A percentile compares a stretch with the other conserved stretches of the same genome.
These are phyloP conservation scores for Melanotus villosus DNA, from an alignment of 2,888 invertebrate species.

Conservation along the genomic window DNA sequence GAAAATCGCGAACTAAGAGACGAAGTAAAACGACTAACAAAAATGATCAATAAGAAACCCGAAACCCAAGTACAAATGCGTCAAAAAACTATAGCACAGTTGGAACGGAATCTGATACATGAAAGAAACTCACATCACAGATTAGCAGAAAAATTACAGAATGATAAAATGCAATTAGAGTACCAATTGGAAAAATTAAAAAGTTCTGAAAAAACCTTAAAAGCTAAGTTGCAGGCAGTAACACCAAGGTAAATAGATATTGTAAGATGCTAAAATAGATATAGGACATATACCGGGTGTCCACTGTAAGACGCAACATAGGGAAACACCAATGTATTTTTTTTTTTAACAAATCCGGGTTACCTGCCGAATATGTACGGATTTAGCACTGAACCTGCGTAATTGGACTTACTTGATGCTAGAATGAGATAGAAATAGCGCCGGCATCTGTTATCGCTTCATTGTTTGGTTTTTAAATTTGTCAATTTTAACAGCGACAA, in stretches of 20 bases:
- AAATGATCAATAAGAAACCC: constrained; percentile 53
- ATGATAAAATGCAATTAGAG: constrained; percentile 64
- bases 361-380: no score
- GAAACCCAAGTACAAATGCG: constrained; percentile 56
- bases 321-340: no score
- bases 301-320: no score
- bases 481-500: no score
- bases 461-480: no score
- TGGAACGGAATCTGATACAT: constrained; percentile 66
- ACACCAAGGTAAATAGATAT: neutral
- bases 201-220: constrained; percentile 56
- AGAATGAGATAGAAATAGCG: no score
- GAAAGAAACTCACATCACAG: constrained; percentile 67
- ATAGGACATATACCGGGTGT: no score
- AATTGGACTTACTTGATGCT: no score
- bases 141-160: constrained; percentile 66
- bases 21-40: constrained; percentile 57
- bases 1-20: constrained; percentile 61
- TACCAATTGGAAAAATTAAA: constrained; percentile 61
- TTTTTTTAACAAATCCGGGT: no score
- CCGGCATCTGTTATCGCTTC: no score
- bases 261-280: neutral
- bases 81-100: constrained; percentile 64
- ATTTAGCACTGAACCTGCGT: no score
- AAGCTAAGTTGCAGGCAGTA: constrained; percentile 36